Conservation (phyloP, 1,140 invertebrate species). For the Drosophila sechellia region DNA sequence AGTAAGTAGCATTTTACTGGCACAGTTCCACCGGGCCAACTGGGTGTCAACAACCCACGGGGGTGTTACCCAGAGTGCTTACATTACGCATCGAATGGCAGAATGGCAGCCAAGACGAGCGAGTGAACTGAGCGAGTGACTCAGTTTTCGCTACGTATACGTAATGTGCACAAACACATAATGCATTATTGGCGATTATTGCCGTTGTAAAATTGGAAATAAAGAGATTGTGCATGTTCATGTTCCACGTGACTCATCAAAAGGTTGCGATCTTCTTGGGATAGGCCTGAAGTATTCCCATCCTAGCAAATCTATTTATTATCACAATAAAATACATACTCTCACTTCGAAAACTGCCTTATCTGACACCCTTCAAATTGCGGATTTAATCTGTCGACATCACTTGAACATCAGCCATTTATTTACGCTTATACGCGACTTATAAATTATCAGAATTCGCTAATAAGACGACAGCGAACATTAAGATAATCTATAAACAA, state of each 20-base stretch:
- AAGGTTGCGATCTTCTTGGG: conserved; percentile 9
- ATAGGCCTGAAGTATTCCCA: conserved; percentile 7
- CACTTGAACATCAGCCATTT: conserved; percentile 54
- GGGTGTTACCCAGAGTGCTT: conserved; percentile 3
- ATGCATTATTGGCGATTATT: conserved; percentile 28
- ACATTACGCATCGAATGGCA: conserved; percentile 5
- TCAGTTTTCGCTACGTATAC: conserved; percentile 31
- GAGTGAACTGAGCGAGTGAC: conserved; percentile 30
- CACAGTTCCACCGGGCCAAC: conserved; percentile 38
- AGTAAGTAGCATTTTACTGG: conserved; percentile 41
- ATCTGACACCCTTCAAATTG: background rate
- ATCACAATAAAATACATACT: background rate
- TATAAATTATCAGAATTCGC: conserved; percentile 69
- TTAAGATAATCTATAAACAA: conserved; percentile 73
- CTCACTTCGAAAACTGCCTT: background rate
- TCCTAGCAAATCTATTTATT: no score
- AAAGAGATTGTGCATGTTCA: background rate
- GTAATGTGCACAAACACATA: conserved; percentile 22
- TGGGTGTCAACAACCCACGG: conserved; percentile 29
- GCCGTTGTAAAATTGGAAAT: conserved; percentile 52
- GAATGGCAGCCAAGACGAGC: conserved; percentile 11
- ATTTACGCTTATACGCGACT: conserved; percentile 46
- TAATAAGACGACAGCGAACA: conserved; percentile 58
- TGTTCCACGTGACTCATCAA: conserved; percentile 11
- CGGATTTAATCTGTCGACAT: conserved; percentile 18